Evolutionary conservation across 37 sponge, comb jelly and placozoan genomes (phyloP).

Genomic region (Axinella damicornis): DNA sequence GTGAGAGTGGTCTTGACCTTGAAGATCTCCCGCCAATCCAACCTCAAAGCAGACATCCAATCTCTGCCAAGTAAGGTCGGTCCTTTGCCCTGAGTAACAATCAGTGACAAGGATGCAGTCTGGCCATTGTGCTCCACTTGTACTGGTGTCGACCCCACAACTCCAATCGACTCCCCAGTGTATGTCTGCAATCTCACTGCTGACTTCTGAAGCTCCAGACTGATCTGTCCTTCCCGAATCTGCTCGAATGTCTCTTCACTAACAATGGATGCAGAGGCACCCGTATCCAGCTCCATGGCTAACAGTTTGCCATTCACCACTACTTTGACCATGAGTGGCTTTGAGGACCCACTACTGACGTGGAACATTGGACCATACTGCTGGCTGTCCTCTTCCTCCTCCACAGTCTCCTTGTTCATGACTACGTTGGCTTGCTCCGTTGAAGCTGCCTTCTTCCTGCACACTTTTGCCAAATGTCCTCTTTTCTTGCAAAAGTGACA

Average conservation of each 20-base stretch:
- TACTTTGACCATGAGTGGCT: neutral
- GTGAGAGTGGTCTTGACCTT: no score
- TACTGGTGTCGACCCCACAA: neutral
- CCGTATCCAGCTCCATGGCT: slow-evolving; percentile 47
- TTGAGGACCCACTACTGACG: neutral
- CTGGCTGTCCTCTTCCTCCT: neutral
- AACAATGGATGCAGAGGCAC: slow-evolving; percentile 11
- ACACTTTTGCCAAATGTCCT: slow-evolving; percentile 22
- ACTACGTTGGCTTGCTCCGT: no score
- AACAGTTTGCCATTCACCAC: neutral
- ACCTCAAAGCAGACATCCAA: no score
- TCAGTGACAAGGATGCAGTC: no score
- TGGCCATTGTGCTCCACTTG: no score
- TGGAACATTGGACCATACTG: neutral
- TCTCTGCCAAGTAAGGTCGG: no score
- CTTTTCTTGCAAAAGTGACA: neutral
- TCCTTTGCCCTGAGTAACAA: no score
- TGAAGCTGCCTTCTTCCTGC: neutral
- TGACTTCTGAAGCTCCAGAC: neutral
- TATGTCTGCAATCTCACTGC: slow-evolving; percentile 2
- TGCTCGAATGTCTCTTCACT: neutral
- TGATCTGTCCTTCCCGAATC: neutral
- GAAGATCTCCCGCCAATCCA: no score
- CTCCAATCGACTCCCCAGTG: neutral
- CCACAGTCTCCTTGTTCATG: neutral